These are phyloP conservation scores for Rhinoraja longicauda DNA, from an alignment of 2,797 vertebrate genomes.

Conservation along the genomic window DNA sequence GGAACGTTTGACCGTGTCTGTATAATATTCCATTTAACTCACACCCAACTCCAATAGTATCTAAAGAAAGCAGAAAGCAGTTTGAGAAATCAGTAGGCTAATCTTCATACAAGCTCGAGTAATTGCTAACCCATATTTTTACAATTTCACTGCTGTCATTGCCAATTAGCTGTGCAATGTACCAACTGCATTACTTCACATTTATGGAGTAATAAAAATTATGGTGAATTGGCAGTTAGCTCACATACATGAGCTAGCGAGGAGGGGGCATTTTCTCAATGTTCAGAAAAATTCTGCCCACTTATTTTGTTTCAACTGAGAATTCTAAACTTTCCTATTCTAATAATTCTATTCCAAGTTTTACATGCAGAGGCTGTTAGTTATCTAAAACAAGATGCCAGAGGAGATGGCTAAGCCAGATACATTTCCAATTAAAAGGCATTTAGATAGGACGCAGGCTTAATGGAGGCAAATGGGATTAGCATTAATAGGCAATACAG, in stretches of 20 bases:
- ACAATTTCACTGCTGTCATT: not conserved
- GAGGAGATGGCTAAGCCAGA: too few species aligned
- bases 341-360: not conserved
- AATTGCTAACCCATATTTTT: not conserved
- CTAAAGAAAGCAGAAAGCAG: constrained; percentile 57
- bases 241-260: not conserved
- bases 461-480: too few species aligned
- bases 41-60: constrained; percentile 85
- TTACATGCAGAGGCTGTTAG: too few species aligned
- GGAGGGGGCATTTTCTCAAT: not conserved
- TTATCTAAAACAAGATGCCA: too few species aligned
- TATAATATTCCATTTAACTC: constrained; percentile 80
- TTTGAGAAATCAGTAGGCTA: constrained; percentile 40
- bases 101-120: not conserved
- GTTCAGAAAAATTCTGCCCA: not conserved
- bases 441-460: too few species aligned
- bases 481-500: too few species aligned
- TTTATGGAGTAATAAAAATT: not conserved
- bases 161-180: not conserved
- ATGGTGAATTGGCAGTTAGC: not conserved
- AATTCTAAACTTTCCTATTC: not conserved
- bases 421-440: too few species aligned
- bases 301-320: not conserved
- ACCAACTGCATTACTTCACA: not conserved
- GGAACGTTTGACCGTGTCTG: constrained; percentile 81